These are phyloP conservation scores for Montipora sp. DNA, from an alignment of 64 coral and sea anemone species.

Conservation along the genomic window DNA sequence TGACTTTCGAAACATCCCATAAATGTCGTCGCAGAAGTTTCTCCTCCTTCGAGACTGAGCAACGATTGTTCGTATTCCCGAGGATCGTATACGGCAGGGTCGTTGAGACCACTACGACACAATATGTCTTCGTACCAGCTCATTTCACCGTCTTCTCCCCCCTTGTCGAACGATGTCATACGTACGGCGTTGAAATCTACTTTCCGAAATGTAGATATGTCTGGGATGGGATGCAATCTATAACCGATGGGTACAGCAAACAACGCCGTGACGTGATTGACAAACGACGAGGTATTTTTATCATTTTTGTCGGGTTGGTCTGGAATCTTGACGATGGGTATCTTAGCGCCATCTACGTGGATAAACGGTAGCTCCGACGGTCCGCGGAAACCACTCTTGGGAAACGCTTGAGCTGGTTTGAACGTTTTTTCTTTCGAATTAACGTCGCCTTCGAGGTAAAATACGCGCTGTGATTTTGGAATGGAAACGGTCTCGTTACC, in stretches of 20 bases:
- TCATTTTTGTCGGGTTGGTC: not conserved
- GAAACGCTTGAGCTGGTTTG: not conserved
- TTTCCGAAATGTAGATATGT: not conserved
- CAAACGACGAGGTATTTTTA: not conserved
- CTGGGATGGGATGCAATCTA: not conserved
- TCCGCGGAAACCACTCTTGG: not conserved
- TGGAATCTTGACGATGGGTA: not conserved
- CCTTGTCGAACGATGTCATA: not conserved
- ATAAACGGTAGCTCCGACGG: not conserved
- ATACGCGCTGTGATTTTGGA: not conserved
- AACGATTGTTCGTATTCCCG: not conserved
- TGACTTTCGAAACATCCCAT: not conserved
- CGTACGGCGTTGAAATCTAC: slow-evolving; percentile 1
- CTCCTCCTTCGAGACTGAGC: not conserved
- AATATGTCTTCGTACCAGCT: not conserved
- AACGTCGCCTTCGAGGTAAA: not conserved
- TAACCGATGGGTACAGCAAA: not conserved
- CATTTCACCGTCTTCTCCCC: slow-evolving; percentile 1
- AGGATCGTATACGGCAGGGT: not conserved
- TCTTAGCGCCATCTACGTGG: not conserved
- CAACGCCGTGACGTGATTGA: not conserved
- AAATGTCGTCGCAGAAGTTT: not conserved
- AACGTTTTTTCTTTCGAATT: not conserved
- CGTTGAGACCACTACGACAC: not conserved
- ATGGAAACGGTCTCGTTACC: not conserved